Evolutionary conservation across 2,113 vertebrate genomes (phyloP), one percentile per base, ranked within the genome.

Genomic region (Labrus mixtus): DNA sequence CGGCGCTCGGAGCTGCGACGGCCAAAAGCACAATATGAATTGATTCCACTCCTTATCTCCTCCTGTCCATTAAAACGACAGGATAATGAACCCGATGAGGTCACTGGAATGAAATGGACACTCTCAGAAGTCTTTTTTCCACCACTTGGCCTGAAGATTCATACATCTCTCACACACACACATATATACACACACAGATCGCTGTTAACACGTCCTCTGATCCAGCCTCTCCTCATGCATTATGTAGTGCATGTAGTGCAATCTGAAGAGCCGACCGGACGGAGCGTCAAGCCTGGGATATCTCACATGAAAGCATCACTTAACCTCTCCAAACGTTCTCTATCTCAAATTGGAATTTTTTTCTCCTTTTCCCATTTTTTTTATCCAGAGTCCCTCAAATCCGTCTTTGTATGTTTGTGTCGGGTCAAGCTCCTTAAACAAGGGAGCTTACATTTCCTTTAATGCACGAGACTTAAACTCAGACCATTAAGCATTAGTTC

Each of bases 11-110:
- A 63, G 70, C 61, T 43, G 55, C 23, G 2, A 25, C 78, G 17
- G 69, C 69, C 84, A 87, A 86, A 82, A 63, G 81, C 75, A 82
- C 86, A 90, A 87, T 87, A 76, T 73, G 68, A 82, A 73, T 79
- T 79, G 83, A 87, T 84, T 82, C 43, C 48, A 70, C 72, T 79
- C 57, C 70, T 84, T 65, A 81, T 71, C 78, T 29, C 33, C 33
- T 29, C 11, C 67, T 53, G 75, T 51, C 72, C 68, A 45, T 86
- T 87, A 85, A 85, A 89, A 87, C 51, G 41, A 62, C 33, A 65
- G 64, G 77, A 79, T 90, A 83, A 90, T 85, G 79, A 84, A 22
- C 2, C 75, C 63, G 81, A 88, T 85, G 71, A 33, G 69, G 23
- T 46, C 0, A 68, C 48, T 62, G 36, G 46, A 70, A 81, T 60